A percentile compares a stretch with the other conserved stretches of the same genome.
phyloP scores from a whole-genome alignment of 2,113 vertebrate species.

The Synodontis membranacea region DNA sequence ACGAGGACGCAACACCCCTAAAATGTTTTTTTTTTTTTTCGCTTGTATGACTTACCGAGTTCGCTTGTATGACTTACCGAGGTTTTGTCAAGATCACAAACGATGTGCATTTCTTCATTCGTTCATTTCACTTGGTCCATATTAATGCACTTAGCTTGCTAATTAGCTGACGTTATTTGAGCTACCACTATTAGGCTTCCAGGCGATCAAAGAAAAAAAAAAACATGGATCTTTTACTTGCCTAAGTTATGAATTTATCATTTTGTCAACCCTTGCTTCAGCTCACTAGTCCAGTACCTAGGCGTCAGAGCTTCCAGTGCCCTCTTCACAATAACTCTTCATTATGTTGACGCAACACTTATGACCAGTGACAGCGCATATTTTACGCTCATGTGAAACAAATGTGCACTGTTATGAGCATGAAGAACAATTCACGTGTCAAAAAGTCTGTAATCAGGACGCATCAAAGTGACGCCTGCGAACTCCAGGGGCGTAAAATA shows the following conservation, averaged over 20 bases:
- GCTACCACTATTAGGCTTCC: neutral
- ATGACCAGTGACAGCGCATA: slow-evolving; percentile 1
- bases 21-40: too few relatives aligned
- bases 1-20: neutral
- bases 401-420: slow-evolving; percentile 10
- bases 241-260: neutral
- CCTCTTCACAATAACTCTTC: neutral
- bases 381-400: slow-evolving; percentile 17
- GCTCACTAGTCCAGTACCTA: slow-evolving; percentile 14
- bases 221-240: neutral
- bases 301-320: neutral
- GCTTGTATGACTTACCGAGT: neutral
- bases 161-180: too few relatives aligned
- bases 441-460: slow-evolving; percentile 45
- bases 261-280: neutral
- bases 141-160: neutral
- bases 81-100: neutral
- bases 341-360: slow-evolving; percentile 19
- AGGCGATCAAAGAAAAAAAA: neutral
- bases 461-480: slow-evolving; percentile 37
- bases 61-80: neutral
- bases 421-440: slow-evolving; percentile 18
- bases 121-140: neutral
- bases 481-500: slow-evolving; percentile 22
- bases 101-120: neutral